phyloP scores from a whole-genome alignment of 1,140 invertebrate genomes.

The Euwallacea fornicatus region DNA sequence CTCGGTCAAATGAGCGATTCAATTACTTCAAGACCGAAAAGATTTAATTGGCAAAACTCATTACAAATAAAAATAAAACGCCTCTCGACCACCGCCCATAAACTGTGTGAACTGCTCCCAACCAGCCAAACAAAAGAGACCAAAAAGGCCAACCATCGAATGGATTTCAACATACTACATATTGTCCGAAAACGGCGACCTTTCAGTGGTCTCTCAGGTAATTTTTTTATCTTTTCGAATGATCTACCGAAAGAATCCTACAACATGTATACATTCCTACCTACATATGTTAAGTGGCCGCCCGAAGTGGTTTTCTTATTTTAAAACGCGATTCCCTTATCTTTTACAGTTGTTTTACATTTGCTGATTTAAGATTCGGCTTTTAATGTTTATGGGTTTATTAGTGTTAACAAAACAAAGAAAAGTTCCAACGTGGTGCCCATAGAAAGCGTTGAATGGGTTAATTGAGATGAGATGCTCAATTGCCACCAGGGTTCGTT shows the following conservation, averaged over 20 bases:
- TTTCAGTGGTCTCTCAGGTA: conserved; percentile 30
- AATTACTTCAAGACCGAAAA: too few species aligned
- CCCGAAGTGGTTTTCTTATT: conserved; percentile 6
- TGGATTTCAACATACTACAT: conserved; percentile 11
- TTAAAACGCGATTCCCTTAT: conserved; percentile 9
- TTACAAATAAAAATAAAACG: too few species aligned
- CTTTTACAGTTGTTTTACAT: conserved; percentile 31
- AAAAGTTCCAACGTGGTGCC: too few species aligned
- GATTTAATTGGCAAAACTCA: too few species aligned
- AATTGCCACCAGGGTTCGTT: too few species aligned
- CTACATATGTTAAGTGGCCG: conserved; percentile 34
- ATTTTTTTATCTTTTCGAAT: conserved; percentile 26
- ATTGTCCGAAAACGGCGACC: conserved; percentile 24
- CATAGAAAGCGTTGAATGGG: too few species aligned
- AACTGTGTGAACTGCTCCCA: not conserved
- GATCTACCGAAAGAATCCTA: conserved; percentile 29
- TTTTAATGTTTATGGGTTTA: conserved; percentile 13
- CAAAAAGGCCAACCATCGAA: conserved; percentile 12
- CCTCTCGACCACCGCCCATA: not conserved
- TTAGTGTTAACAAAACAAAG: not conserved
- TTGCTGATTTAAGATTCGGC: conserved; percentile 16
- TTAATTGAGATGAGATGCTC: too few species aligned
- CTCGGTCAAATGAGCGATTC: too few species aligned
- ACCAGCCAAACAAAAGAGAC: conserved; percentile 11
- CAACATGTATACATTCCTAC: conserved; percentile 35